Evolutionary conservation across 2,888 invertebrate species (phyloP), one percentile per base, ranked within the genome.

Genomic region (Cephus spinipes): DNA sequence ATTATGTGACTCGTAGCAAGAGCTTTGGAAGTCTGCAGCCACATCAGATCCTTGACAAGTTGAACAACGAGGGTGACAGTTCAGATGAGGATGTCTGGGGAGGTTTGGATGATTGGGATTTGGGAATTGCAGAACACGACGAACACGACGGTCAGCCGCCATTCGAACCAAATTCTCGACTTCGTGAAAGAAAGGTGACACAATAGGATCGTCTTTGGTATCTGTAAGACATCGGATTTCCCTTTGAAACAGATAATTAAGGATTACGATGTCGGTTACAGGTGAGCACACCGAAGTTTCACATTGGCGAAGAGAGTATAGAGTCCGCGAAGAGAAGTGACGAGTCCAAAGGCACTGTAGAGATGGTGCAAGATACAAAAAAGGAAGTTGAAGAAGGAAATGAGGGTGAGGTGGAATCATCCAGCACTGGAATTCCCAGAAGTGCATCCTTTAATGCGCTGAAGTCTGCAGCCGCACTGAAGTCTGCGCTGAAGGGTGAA

Each of bases 91-190:
- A 92, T 80, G 92, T 92, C 15, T 92, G 93, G 83, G 92, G 92
- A 68, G 92, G 91, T 73, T 85, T 92, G 76, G 92, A 93, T 84
- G 93, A 93, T 84, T 93, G 93, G 93, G 93, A 92, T 82, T 83
- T 93, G 34, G 91, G 91, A 31, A 90, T 93, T 68, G 90, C 92
- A 68, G 92, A 92, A 84, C 92, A 92, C 85, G 83, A 83, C 79
- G 77, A 80, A 82, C 81, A 83, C 81, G 83, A 82, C 76, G 81
- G 80, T 6, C 75, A 69, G 11, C 32, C 79, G 33, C 73, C 76
- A 6, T 30, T 73, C 33, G 76, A 76, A 68, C 76, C 79, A 15
- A 76, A 23, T 31, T 79, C 79, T 32, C n/a, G 79, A n/a, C 35
- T 76, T 31, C 71, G 55, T 23, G 76, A 78, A n/a, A 69, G 76